phyloP scores from a whole-genome alignment of 2,888 invertebrate species.

The Cecidostiba fungosa region DNA sequence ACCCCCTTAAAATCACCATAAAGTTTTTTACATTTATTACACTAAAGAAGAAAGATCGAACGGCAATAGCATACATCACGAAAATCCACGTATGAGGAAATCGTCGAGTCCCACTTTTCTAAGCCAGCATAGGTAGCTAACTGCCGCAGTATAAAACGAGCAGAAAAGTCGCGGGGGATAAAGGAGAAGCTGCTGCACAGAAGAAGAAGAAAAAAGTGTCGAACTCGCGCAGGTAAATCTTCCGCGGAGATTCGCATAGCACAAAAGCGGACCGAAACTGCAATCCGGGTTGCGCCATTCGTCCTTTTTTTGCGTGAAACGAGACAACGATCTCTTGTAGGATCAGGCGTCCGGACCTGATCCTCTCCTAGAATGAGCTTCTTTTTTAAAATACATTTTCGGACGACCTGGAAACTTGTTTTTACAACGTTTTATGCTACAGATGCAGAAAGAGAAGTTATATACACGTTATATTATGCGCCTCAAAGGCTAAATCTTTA shows the following conservation, averaged over 20 bases:
- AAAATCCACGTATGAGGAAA: background rate
- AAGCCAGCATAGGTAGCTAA: background rate
- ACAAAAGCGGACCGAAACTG: constrained; percentile 17
- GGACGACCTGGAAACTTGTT: background rate
- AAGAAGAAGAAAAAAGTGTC: background rate
- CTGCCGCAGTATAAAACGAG: constrained; percentile 11
- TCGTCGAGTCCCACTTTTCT: constrained; percentile 9
- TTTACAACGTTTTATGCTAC: background rate
- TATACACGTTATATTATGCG: too few species aligned
- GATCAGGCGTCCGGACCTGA: too few species aligned
- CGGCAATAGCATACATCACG: background rate
- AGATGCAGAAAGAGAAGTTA: too few species aligned
- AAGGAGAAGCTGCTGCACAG: background rate
- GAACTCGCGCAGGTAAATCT: constrained; percentile 9
- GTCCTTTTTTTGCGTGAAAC: background rate
- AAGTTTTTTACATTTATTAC: too few species aligned
- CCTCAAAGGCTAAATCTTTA: background rate
- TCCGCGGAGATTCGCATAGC: background rate
- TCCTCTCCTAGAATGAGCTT: background rate
- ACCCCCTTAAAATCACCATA: too few species aligned
- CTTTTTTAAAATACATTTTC: background rate
- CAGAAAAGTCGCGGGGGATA: background rate
- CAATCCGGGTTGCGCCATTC: constrained; percentile 9
- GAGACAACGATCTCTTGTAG: background rate
- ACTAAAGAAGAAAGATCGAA: background rate